Evolutionary conservation across 2,888 invertebrate genomes (phyloP), one percentile per base, ranked within the genome.

Genomic region (Coecobrya sp.): DNA sequence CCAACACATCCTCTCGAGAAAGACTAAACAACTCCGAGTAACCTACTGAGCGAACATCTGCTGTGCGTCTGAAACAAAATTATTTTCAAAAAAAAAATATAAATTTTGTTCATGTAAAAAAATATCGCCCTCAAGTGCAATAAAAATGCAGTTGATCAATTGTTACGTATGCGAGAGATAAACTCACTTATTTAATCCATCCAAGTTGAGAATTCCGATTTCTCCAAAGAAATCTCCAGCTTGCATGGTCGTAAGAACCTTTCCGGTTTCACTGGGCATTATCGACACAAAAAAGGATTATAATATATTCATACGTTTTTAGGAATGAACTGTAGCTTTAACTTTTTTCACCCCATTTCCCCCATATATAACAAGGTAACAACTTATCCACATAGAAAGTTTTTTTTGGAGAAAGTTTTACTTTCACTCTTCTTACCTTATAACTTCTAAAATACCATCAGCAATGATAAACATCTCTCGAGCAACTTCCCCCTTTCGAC

Each of bases 381-480:
- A 52, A 52, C 11, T 36, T 36, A 49, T 49, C 16, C 16, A 52
- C 22, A 22, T 30, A 55, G 81, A 65, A 25, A 25, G 62, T 65
- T 65, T 5, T 65, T 65, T 65, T 55, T 81, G 10, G 30, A 13
- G 1, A n/a, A 13, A 1, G 13, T 11, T 55, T 25, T 16, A 25
- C 81, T 52, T 81, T 81, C 49, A 73, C 68, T 70, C 59, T 94
- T 70, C 59, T 62, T 95, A 96, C 96, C 96, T 96, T 92, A 99
- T 97, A 16, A 99, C 99, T 96, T 99, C 99, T 89, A 99, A 96
- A 95, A 99, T 98, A 10, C 99, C 99, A 96, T 99, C 99, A 4
- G 99, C 99, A 95, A 99, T 99, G 95, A 99, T 99, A 95, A 99
- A 99, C 99, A 99, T 99, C 96, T 99, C 99, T 93, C 99, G 96